A percentile compares a stretch with the other conserved stretches of the same genome.
Evolutionary conservation across 2,888 invertebrate genomes (phyloP).

Genomic region (Eupsilia transversa): DNA sequence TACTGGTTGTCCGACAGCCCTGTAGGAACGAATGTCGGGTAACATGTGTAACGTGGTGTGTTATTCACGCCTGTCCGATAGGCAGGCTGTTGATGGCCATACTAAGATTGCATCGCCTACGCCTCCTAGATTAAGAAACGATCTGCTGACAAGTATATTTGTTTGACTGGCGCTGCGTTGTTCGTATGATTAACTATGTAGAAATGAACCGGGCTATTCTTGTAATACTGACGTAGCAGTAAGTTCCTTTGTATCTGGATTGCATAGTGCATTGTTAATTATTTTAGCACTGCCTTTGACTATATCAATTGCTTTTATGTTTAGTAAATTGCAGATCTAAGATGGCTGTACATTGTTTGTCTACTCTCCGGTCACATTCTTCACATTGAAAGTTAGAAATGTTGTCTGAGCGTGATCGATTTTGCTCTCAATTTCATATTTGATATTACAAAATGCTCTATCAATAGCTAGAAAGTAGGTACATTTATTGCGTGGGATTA

Average conservation of each 20-base stretch:
- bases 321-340: background rate
- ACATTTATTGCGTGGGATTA: conserved; percentile 67
- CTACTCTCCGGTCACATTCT: conserved; percentile 40
- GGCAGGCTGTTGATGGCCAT: conserved; percentile 73
- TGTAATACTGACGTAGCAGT: conserved; percentile 5
- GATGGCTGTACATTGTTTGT: conserved; percentile 22
- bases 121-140: conserved; percentile 76
- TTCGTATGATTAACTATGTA: conserved; percentile 58
- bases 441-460: conserved; percentile 62
- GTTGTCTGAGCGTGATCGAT: conserved; percentile 46
- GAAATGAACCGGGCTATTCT: conserved; percentile 29
- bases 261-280: conserved; percentile 16
- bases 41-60: conserved; percentile 73
- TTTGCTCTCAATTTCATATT: conserved; percentile 60
- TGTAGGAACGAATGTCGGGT: conserved; percentile 67
- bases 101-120: conserved; percentile 81
- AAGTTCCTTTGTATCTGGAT: background rate
- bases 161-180: conserved; percentile 66
- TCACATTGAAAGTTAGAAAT: conserved; percentile 46
- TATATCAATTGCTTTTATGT: conserved; percentile 6
- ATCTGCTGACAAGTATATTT: conserved; percentile 81
- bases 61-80: conserved; percentile 76
- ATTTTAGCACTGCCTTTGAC: background rate
- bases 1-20: conserved; percentile 54
- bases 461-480: conserved; percentile 66